Conservation (phyloP, 1,140 invertebrate species). For the Caenorhabditis remanei region DNA sequence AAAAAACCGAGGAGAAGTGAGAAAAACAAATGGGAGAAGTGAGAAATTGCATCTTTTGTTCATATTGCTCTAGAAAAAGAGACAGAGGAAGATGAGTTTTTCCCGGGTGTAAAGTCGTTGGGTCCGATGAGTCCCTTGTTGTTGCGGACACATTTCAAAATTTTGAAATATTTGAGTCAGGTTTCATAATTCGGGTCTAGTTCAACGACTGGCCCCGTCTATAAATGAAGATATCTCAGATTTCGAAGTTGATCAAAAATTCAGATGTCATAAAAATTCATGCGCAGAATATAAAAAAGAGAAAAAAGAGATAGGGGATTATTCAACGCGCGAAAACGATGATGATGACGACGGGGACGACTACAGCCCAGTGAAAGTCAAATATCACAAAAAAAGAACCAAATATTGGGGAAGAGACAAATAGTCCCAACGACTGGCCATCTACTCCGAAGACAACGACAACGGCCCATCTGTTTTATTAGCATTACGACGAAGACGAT, state of each 20-base stretch:
- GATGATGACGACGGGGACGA: neutral
- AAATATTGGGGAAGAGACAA: constrained; percentile 20
- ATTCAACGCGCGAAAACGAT: constrained; percentile 35
- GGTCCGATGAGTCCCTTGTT: neutral
- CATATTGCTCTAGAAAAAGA: constrained; percentile 33
- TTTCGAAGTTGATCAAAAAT: neutral
- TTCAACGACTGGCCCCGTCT: neutral
- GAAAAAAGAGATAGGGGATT: neutral
- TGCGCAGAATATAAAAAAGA: neutral
- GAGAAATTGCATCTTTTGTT: constrained; percentile 55
- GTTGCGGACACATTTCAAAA: constrained; percentile 16
- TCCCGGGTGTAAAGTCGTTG: constrained; percentile 28
- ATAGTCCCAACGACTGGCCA: constrained; percentile 24
- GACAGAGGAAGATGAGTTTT: constrained; percentile 23
- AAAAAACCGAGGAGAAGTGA: constrained; percentile 7
- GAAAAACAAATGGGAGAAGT: constrained; percentile 51
- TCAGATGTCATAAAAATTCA: constrained; percentile 8
- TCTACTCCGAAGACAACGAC: constrained; percentile 23
- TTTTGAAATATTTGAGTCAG: constrained; percentile 1
- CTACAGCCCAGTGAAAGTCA: constrained; percentile 17
- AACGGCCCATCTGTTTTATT: constrained; percentile 55
- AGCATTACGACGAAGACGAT: constrained; percentile 56
- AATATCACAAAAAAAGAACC: neutral
- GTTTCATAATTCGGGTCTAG: neutral
- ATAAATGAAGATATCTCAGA: neutral